A percentile compares a stretch with the other conserved stretches of the same genome.
Conservation (phyloP, 1,140 invertebrate genomes). For the Bacillus rossius region DNA sequence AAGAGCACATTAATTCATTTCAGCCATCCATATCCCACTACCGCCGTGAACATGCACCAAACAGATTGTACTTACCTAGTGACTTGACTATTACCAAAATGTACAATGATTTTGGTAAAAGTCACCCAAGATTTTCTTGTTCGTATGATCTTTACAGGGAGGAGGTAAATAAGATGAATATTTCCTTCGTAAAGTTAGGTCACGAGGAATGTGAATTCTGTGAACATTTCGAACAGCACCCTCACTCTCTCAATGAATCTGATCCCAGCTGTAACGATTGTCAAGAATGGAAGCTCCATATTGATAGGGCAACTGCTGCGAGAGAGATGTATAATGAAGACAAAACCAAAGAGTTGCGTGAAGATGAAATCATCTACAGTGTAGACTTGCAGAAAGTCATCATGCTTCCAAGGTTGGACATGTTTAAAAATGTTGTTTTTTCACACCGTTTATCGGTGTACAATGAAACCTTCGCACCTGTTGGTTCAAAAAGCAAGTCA, state of each 20-base stretch:
- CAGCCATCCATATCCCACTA: constrained; percentile 31
- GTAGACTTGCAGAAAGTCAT: constrained; percentile 30
- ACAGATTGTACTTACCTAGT: constrained; percentile 28
- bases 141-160: constrained; percentile 14
- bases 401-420: too few species aligned
- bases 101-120: constrained; percentile 28
- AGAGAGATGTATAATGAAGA: constrained; percentile 15
- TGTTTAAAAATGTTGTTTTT: too few species aligned
- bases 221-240: constrained; percentile 24
- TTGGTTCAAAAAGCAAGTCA: constrained; percentile 17
- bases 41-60: constrained; percentile 30
- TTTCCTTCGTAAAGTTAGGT: constrained; percentile 28
- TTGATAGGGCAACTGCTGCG: constrained; percentile 9
- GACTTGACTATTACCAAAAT: constrained; percentile 28
- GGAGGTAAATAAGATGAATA: constrained; percentile 18
- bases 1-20: constrained; percentile 26
- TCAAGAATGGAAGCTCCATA: constrained; percentile 13
- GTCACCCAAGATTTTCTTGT: constrained; percentile 21
- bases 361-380: constrained; percentile 31
- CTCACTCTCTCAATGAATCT: constrained; percentile 17
- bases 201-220: constrained; percentile 32
- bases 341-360: background rate
- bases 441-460: too few species aligned
- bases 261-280: constrained; percentile 16
- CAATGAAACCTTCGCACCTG: too few species aligned